A percentile compares a stretch with the other conserved stretches of the same genome.
Evolutionary conservation across 2,113 vertebrate species (phyloP).

Genomic region (Marmota flaviventris): DNA sequence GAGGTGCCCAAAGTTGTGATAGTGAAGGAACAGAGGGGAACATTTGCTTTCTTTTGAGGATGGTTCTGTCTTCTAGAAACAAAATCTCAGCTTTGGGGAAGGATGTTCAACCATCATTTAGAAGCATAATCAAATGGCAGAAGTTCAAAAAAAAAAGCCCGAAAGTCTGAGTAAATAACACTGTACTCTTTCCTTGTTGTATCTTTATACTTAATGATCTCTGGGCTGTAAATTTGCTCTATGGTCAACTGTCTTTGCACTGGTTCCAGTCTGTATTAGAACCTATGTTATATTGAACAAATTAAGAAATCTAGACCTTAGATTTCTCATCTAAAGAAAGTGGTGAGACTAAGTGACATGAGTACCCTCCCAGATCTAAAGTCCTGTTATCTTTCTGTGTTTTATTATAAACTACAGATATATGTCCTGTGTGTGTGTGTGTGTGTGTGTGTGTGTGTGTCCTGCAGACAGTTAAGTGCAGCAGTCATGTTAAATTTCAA

Average conservation of each 20-base stretch:
- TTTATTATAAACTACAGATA: background rate
- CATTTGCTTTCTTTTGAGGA: background rate
- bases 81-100: background rate
- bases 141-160: background rate
- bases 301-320: background rate
- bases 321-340: background rate
- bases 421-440: background rate
- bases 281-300: background rate
- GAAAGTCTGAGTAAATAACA: background rate
- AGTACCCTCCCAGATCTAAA: background rate
- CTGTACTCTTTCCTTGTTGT: background rate
- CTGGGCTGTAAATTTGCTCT: background rate
- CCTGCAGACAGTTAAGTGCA: background rate
- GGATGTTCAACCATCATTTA: background rate
- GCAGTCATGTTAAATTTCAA: background rate
- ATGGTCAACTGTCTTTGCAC: background rate
- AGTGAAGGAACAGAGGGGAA: background rate
- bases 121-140: background rate
- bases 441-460: background rate
- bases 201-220: background rate
- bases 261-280: background rate
- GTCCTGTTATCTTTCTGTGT: background rate
- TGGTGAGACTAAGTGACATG: background rate
- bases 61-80: background rate
- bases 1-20: background rate